Evolutionary conservation across 2,113 vertebrate genomes (phyloP).

Genomic region (Pedetes capensis): DNA sequence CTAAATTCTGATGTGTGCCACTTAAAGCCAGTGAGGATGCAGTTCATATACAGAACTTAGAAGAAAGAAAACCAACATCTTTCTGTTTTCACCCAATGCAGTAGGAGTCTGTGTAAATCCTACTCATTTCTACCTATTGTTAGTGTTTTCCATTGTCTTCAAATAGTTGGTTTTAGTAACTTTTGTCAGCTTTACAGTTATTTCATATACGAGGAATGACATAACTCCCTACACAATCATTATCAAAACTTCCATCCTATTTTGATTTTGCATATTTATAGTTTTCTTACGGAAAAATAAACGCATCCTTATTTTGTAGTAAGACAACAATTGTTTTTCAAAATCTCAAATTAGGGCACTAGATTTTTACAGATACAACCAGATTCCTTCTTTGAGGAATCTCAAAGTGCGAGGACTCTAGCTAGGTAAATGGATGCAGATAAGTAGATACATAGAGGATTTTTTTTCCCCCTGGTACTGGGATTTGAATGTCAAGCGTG

Average conservation of each 20-base stretch:
- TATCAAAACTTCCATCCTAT: background rate
- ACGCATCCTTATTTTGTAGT: background rate
- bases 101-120: background rate
- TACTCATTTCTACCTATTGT: background rate
- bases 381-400: background rate
- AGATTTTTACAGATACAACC: background rate
- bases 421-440: background rate
- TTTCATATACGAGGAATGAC: background rate
- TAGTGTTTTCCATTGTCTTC: background rate
- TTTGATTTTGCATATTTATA: background rate
- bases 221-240: background rate
- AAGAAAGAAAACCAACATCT: background rate
- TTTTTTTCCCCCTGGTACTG: too few relatives aligned
- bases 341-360: background rate
- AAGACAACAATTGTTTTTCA: background rate
- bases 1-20: background rate
- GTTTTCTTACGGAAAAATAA: background rate
- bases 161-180: background rate
- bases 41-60: background rate
- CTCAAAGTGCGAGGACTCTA: background rate
- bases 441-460: background rate
- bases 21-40: background rate
- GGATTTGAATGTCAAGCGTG: too few relatives aligned
- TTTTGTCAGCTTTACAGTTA: background rate
- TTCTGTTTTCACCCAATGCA: background rate